Evolutionary conservation across 2,113 vertebrate species (phyloP).

Genomic region (Platycercus adscitus): DNA sequence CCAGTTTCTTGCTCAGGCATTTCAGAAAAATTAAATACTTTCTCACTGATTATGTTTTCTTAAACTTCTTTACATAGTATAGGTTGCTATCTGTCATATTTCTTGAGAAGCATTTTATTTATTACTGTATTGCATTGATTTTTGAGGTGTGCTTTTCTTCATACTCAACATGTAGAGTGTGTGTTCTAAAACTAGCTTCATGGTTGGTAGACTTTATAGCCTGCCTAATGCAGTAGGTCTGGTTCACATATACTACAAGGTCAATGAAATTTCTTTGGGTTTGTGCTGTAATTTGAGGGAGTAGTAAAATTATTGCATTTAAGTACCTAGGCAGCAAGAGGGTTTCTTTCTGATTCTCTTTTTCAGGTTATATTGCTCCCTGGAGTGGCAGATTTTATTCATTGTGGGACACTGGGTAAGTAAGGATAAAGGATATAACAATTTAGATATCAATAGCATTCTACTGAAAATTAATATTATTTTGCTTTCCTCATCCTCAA

Average conservation of each 20-base stretch:
- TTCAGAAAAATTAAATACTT: neutral
- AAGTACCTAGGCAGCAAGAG: neutral
- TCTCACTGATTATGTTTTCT: neutral
- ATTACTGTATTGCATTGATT: neutral
- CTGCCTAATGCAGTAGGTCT: neutral
- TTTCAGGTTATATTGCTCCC: constrained; percentile 94
- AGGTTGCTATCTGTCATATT: neutral
- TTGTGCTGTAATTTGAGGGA: neutral
- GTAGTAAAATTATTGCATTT: neutral
- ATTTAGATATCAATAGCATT: neutral
- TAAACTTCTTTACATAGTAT: neutral
- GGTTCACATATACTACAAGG: neutral
- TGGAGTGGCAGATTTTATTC: constrained; percentile 99
- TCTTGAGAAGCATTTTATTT: neutral
- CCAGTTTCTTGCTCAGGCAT: neutral
- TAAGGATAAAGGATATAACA: neutral
- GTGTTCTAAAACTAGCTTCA: neutral
- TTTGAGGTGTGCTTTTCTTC: neutral
- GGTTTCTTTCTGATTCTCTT: neutral
- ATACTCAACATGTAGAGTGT: neutral
- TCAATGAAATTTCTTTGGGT: neutral
- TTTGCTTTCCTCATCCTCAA: neutral
- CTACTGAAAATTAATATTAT: neutral
- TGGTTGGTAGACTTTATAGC: neutral
- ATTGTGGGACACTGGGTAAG: constrained; percentile 98